A percentile compares a stretch with the other conserved stretches of the same genome.
phyloP scores from a whole-genome alignment of 2,888 invertebrate species.

The Lysandra bellargus region DNA sequence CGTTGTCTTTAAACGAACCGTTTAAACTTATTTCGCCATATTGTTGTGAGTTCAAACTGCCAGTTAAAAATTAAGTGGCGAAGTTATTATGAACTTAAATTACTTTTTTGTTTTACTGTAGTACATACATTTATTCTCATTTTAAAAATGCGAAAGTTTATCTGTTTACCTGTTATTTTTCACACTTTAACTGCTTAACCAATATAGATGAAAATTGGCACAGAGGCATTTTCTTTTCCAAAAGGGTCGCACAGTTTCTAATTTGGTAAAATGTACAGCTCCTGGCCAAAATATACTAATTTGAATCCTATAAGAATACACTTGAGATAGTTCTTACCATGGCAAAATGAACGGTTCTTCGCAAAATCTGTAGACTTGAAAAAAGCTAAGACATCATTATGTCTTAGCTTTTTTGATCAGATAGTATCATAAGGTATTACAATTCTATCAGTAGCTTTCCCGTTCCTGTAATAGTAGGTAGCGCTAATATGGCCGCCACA shows the following conservation, averaged over 20 bases:
- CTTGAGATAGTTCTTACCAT: too few species aligned
- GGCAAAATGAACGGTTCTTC: too few species aligned
- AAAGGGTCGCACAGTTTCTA: too few species aligned
- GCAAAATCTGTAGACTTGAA: too few species aligned
- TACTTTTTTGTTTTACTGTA: background rate
- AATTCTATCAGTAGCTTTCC: background rate
- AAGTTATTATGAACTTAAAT: background rate
- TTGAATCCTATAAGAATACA: too few species aligned
- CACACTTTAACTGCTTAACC: background rate
- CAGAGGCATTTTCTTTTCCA: too few species aligned
- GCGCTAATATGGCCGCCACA: conserved; percentile 41
- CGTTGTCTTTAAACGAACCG: conserved; percentile 3
- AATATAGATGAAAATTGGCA: background rate
- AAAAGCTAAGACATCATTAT: too few species aligned
- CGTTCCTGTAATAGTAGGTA: background rate
- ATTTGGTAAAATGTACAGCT: too few species aligned
- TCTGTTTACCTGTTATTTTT: background rate
- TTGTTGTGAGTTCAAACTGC: background rate
- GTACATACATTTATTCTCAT: background rate
- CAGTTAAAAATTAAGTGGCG: background rate
- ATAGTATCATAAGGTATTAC: background rate
- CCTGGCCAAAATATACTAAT: too few species aligned
- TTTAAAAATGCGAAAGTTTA: background rate
- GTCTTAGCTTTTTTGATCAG: background rate
- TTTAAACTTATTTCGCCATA: conserved; percentile 4